Conservation (phyloP, 2,888 invertebrate species). For the Unio pictorum region DNA sequence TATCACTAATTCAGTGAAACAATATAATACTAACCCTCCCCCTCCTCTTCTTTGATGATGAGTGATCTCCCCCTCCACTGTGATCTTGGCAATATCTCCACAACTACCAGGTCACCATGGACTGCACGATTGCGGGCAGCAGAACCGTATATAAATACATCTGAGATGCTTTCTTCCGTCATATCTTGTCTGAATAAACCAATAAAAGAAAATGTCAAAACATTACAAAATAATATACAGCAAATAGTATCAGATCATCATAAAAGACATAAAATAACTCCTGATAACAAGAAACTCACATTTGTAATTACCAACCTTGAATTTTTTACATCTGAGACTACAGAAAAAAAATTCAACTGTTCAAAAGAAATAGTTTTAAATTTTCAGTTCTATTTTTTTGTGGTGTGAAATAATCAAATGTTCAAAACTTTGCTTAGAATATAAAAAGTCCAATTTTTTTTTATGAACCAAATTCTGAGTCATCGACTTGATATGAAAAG, state of each 20-base stretch:
- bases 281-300: no score
- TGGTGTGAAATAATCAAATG: no score
- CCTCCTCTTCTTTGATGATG: constrained; percentile 23
- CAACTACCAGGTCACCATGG: constrained; percentile 57
- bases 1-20: not conserved
- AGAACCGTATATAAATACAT: constrained; percentile 56
- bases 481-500: no score
- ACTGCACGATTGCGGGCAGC: constrained; percentile 51
- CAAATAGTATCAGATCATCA: not conserved
- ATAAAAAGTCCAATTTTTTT: no score
- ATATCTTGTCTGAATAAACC: constrained; percentile 28
- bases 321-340: no score
- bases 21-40: not conserved
- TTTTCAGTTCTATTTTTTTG: no score
- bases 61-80: constrained; percentile 53
- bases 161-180: constrained; percentile 42
- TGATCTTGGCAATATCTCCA: constrained; percentile 52
- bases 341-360: no score
- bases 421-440: no score
- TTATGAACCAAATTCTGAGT: no score
- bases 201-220: not conserved
- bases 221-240: not conserved
- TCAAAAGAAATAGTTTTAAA: no score
- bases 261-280: not conserved
- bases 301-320: no score